Base-by-base conservation (phyloP, 2,797 vertebrate species). In the Nyctalus aviator region DNA sequence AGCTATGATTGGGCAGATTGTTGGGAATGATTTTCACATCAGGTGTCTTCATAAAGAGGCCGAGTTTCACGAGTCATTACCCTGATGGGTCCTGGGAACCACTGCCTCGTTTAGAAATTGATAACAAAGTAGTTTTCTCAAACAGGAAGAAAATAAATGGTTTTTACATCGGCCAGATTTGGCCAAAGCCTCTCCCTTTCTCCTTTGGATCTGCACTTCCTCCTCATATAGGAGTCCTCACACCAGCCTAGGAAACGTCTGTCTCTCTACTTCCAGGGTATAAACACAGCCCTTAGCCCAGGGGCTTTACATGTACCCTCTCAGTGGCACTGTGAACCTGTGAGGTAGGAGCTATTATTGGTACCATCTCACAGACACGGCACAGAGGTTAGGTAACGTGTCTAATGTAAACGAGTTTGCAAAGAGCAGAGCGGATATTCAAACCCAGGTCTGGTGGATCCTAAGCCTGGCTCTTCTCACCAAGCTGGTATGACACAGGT, bases 1-100 rank as follows among this genome's bases (percentile, higher is more conserved):
- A 59, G 23, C 88, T 37, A 30, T 27, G 88, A 76, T 76, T 87
- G 11, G 92, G 30, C 35, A 71, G 46, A 82, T 3, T 50, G 81
- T 72, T 75, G 53, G 84, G 89, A 79, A 71, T 53, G 37, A 55
- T 71, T 84, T 83, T 68, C 32, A 75, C 50, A 84, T 88, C 17
- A 73, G 48, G 23, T 44, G 18, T 69, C 73, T 88, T 88, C 46
- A 94, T 73, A 35, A 69, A 84, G 44, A 92, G 41, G 5, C 20
- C 21, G 11, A 37, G 6, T 91, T 94, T 86, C 71, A 69, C 71
- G 48, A 81, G 23, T 73, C 35, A 32, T 69, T 68, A 62, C 11
- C 14, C 62, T 64, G 59, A 50, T 41, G n/a, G 50, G 25, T 10
- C 35, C 53, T n/a, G 62, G 57, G 30, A 86, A 66, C 5, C 17